Evolutionary conservation across 37 sponge, comb jelly and placozoan species (phyloP).

Genomic region (Beroe forskalii): DNA sequence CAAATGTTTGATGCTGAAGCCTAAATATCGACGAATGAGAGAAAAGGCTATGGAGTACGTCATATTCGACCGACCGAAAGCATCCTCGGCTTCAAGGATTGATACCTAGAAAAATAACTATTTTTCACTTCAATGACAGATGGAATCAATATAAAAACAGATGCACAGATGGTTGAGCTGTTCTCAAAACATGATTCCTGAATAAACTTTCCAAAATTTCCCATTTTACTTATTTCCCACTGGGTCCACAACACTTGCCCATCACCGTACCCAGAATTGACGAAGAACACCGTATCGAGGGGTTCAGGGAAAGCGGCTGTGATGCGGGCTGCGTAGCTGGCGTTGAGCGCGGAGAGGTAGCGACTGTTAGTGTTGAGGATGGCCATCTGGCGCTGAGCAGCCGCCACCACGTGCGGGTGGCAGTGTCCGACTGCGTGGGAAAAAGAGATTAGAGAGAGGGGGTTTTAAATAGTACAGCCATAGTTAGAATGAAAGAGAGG

Average conservation of each 20-base stretch:
- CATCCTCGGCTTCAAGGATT: no score
- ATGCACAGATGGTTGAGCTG: neutral
- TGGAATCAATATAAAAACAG: neutral
- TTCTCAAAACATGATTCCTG: neutral
- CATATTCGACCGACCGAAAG: no score
- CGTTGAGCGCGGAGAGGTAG: slow-evolving; percentile 63
- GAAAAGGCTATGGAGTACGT: no score
- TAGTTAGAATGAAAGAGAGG: no score
- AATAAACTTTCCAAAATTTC: no score
- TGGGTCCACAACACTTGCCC: no score
- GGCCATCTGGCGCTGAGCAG: slow-evolving; percentile 71
- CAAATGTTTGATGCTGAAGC: no score
- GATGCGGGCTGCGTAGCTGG: slow-evolving; percentile 70
- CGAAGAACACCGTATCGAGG: slow-evolving; percentile 72
- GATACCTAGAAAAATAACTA: no score
- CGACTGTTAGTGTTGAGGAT: slow-evolving; percentile 67
- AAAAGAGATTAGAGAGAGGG: neutral
- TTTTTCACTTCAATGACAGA: no score
- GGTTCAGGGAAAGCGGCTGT: slow-evolving; percentile 71
- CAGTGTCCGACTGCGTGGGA: slow-evolving; percentile 81
- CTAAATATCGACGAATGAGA: no score
- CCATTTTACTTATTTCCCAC: no score
- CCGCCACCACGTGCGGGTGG: slow-evolving; percentile 77
- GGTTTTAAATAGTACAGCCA: no score
- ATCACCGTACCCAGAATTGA: slow-evolving; percentile 73